Base-by-base conservation (phyloP, 2,888 invertebrate species). In the Chaitophorus viminalis region DNA sequence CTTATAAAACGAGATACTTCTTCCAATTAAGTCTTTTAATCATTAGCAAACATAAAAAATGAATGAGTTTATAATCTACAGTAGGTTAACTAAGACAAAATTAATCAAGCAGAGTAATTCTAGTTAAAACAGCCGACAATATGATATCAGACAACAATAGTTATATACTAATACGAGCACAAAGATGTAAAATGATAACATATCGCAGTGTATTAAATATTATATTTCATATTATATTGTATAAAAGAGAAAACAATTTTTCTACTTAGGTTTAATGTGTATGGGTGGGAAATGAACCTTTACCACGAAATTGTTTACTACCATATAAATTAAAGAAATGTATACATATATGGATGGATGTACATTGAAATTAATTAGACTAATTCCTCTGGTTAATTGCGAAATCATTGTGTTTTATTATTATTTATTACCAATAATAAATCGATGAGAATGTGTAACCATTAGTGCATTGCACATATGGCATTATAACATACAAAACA, bases 181-280 rank as follows among this genome's bases (percentile, higher is more conserved):
- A 78, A 52, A 70, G 70, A 85, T 52, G 68, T 84, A 77, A 46
- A 85, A 86, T 46, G 85, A 86, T 78, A 86, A 78, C 39, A 78
- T 77, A 68, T 85, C 85, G 31, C 36, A n/a, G n/a, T 18, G n/a
- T 31, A 68, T 54, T 31, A 54, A 78, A 54, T 54, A 52, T 77
- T 52, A 77, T 46, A 33, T 76, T 77, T 29, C 33, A 17, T 33
- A n/a, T 68, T 70, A 8, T 33, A 18, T 75, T 52, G 29, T 29
- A 11, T 3, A 54, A 54, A 74, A 68, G 25, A 72, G 21, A 39
- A 72, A 84, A 65, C 31, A 84, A 84, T 60, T 60, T 60, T 60
- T 75, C 60, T 76, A 76, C 75, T 25, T 83, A 31, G 21, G 25
- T 65, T 46, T n/a, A 46, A 29, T 17, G 46, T 18, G 29, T 3